Percentiles rank a stretch among this genome's conserved stretches.
Conservation (phyloP, 2,888 invertebrate species). For the Drosophila putrida region DNA sequence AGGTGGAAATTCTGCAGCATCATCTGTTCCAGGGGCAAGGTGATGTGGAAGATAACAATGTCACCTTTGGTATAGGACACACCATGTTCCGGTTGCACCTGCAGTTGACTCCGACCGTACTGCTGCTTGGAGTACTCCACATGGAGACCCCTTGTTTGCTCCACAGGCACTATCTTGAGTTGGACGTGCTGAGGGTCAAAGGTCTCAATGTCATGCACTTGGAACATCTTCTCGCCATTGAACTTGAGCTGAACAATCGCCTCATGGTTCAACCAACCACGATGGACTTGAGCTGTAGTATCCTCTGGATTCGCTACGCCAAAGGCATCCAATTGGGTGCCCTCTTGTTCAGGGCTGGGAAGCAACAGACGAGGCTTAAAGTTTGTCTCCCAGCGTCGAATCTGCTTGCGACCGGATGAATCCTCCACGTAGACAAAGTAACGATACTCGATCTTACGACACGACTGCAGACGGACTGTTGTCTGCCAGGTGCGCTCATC, state of each 20-base stretch:
- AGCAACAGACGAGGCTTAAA: slow-evolving; percentile 86
- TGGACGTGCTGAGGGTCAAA: slow-evolving; percentile 85
- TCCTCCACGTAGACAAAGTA: slow-evolving; percentile 83
- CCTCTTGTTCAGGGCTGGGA: slow-evolving; percentile 55
- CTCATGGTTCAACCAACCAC: slow-evolving; percentile 94
- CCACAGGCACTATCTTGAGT: slow-evolving; percentile 86
- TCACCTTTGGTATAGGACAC: slow-evolving; percentile 76
- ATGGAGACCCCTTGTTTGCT: slow-evolving; percentile 59
- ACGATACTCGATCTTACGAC: slow-evolving; percentile 85
- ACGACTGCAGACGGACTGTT: slow-evolving; percentile 87
- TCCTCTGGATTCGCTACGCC: slow-evolving; percentile 46
- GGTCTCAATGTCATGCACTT: slow-evolving; percentile 85
- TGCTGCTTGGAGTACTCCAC: slow-evolving; percentile 80
- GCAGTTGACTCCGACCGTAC: slow-evolving; percentile 77
- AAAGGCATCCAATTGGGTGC: slow-evolving; percentile 59
- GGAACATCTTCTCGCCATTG: slow-evolving; percentile 90
- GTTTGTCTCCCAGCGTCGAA: slow-evolving; percentile 85
- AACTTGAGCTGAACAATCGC: slow-evolving; percentile 92
- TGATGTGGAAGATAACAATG: slow-evolving; percentile 81
- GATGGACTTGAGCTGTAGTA: slow-evolving; percentile 86
- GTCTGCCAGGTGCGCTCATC: slow-evolving; percentile 87
- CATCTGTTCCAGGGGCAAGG: slow-evolving; percentile 67
- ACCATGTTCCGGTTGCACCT: slow-evolving; percentile 72
- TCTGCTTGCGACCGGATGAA: slow-evolving; percentile 78
- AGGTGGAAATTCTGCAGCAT: slow-evolving; percentile 65